Evolutionary conservation across 2,113 vertebrate genomes (phyloP).

Genomic region (Larimichthys polyactis): DNA sequence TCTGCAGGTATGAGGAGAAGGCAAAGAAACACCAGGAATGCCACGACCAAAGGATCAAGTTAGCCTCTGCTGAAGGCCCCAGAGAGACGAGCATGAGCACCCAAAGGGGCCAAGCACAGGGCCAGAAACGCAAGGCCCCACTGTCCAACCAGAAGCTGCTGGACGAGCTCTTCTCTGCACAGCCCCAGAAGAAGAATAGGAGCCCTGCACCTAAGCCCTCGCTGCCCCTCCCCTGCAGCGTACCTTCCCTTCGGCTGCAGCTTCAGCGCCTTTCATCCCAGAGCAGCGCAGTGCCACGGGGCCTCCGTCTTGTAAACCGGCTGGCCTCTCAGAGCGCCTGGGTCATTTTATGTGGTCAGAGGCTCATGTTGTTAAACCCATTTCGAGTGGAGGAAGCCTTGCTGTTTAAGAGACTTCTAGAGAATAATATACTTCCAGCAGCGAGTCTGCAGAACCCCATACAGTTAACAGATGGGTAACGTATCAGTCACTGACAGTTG

Average conservation of each 20-base stretch:
- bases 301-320: slow-evolving; percentile 86
- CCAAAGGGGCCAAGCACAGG: slow-evolving; percentile 69
- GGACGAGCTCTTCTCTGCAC: slow-evolving; percentile 88
- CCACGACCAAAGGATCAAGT: slow-evolving; percentile 85
- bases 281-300: slow-evolving; percentile 61
- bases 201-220: slow-evolving; percentile 58
- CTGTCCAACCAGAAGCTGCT: slow-evolving; percentile 89
- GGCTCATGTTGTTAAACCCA: slow-evolving; percentile 91
- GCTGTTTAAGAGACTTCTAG: slow-evolving; percentile 90
- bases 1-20: slow-evolving; percentile 89
- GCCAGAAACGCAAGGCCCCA: slow-evolving; percentile 85
- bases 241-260: slow-evolving; percentile 84
- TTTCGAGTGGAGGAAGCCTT: slow-evolving; percentile 94
- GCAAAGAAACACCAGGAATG: slow-evolving; percentile 87
- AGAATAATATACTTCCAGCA: slow-evolving; percentile 91
- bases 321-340: slow-evolving; percentile 91
- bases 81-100: slow-evolving; percentile 58
- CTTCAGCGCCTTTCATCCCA: slow-evolving; percentile 78
- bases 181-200: slow-evolving; percentile 83
- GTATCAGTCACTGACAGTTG: slow-evolving; percentile 58
- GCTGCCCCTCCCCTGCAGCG: slow-evolving; percentile 87
- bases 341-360: slow-evolving; percentile 88
- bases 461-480: slow-evolving; percentile 91
- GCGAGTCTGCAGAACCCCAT: slow-evolving; percentile 89
- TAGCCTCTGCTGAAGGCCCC: slow-evolving; percentile 72